These are phyloP conservation scores for Graptemys geographica DNA, from an alignment of 2,797 vertebrate species.

Conservation along the genomic window DNA sequence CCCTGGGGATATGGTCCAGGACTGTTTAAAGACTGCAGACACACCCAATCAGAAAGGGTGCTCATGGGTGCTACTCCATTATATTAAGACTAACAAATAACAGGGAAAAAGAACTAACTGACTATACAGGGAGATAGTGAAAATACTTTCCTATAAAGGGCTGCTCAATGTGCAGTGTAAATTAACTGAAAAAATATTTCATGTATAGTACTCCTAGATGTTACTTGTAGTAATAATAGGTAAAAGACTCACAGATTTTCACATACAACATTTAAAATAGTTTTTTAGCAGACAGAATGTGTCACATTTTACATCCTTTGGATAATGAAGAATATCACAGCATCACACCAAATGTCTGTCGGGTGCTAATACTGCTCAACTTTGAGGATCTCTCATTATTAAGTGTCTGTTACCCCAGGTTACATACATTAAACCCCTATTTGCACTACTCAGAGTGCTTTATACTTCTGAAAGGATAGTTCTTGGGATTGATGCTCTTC, in stretches of 20 bases:
- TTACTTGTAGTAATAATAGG: not conserved
- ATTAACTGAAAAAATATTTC: not conserved
- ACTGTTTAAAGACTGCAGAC: too few species aligned
- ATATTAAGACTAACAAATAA: not conserved
- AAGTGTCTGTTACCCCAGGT: not conserved
- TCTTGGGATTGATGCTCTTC: not conserved
- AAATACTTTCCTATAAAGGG: not conserved
- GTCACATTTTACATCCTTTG: not conserved
- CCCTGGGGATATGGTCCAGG: too few species aligned
- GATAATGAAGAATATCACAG: not conserved
- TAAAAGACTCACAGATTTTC: not conserved
- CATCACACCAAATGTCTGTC: not conserved
- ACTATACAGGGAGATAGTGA: not conserved
- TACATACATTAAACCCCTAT: not conserved
- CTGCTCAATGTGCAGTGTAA: not conserved
- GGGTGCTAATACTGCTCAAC: not conserved
- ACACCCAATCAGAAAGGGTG: too few species aligned
- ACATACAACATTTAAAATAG: accelerated
- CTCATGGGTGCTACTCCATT: not conserved
- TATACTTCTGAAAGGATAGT: not conserved
- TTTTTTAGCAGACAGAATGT: not conserved
- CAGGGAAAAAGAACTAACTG: not conserved
- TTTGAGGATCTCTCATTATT: not conserved
- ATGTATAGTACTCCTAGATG: not conserved
- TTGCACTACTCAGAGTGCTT: not conserved